Percentiles rank a stretch among this genome's conserved stretches.
Conservation (phyloP, 2,113 vertebrate species). For the Apteryx owenii region DNA sequence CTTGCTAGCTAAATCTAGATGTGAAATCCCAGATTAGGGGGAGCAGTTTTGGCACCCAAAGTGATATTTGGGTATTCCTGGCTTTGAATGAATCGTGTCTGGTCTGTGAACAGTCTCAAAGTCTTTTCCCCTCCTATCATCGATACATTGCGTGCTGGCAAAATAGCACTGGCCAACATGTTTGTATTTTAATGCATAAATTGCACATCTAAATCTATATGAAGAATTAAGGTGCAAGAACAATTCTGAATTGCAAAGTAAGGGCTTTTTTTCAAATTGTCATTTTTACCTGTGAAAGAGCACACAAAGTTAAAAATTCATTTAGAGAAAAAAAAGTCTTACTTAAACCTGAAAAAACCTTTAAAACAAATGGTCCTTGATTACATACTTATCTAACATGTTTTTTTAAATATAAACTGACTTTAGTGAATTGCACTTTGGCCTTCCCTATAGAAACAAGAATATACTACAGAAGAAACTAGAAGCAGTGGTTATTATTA, state of each 20-base stretch:
- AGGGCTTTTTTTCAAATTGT: not conserved
- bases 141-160: not conserved
- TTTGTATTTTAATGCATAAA: not conserved
- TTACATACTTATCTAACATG: rapidly evolving
- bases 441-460: not conserved
- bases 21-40: not conserved
- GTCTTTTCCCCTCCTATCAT: not conserved
- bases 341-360: not conserved
- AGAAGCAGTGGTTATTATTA: not conserved
- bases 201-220: not conserved
- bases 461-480: not conserved
- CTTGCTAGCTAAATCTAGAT: not conserved
- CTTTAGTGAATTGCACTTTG: not conserved
- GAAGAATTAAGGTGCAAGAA: not conserved
- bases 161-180: not conserved
- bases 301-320: not conserved
- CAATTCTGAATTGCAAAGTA: not conserved
- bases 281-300: not conserved
- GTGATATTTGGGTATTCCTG: not conserved
- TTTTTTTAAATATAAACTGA: not conserved
- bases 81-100: not conserved
- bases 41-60: not conserved
- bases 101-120: not conserved
- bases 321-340: not conserved
- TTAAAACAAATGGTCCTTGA: not conserved